Conservation (phyloP, 2,888 invertebrate genomes). For the Cryptus viduatorius region DNA sequence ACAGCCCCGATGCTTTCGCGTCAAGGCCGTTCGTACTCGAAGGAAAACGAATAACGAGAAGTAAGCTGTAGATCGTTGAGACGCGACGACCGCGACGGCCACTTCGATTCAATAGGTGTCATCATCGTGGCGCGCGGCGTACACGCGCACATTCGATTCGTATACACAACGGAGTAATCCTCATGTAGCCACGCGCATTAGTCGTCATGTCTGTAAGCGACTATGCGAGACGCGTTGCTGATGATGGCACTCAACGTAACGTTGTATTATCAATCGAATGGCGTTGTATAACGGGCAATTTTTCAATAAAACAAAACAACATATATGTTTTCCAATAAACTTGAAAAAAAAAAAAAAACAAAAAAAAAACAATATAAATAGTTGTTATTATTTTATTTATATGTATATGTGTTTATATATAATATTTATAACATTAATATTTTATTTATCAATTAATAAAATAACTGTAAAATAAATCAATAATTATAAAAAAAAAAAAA, state of each 20-base stretch:
- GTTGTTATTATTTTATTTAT: not conserved
- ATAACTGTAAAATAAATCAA: too few relatives aligned
- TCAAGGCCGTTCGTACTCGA: slow-evolving; percentile 78
- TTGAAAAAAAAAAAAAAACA: not conserved
- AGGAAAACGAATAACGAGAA: slow-evolving; percentile 25
- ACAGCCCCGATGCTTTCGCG: slow-evolving; percentile 64
- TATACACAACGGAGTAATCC: slow-evolving; percentile 3
- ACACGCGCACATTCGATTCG: slow-evolving; percentile 20
- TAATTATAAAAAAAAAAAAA: too few relatives aligned
- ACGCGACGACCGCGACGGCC: slow-evolving; percentile 52
- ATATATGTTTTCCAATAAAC: not conserved
- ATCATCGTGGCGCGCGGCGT: slow-evolving; percentile 43
- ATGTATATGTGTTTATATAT: too few relatives aligned
- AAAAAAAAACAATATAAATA: not conserved
- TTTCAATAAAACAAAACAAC: not conserved
- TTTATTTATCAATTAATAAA: too few relatives aligned
- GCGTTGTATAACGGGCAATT: slow-evolving; percentile 53
- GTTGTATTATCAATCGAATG: slow-evolving; percentile 26
- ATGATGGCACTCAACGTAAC: not conserved
- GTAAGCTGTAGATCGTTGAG: slow-evolving; percentile 29
- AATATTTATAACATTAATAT: too few relatives aligned
- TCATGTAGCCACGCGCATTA: slow-evolving; percentile 35
- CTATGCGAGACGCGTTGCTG: not conserved
- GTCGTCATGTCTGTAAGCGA: slow-evolving; percentile 39
- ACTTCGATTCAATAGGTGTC: slow-evolving; percentile 73